Percentiles rank a stretch among this genome's conserved stretches.
phyloP scores from a whole-genome alignment of 2,113 vertebrate genomes.

The Entosphenus tridentatus region DNA sequence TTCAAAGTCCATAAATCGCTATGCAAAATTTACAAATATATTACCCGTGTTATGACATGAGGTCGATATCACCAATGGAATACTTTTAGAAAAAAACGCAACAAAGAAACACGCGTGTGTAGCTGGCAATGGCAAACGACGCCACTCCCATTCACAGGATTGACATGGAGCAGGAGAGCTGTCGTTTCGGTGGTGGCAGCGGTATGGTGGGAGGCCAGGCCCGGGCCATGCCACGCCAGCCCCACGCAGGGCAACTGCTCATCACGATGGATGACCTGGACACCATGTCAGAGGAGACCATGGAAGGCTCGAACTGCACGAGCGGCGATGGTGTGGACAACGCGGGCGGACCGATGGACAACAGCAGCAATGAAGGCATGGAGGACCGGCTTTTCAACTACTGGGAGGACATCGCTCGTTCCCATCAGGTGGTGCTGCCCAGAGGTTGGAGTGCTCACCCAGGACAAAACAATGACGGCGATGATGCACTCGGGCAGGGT shows the following conservation, averaged over 20 bases:
- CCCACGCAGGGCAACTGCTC: slow-evolving; percentile 8
- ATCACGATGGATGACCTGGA: slow-evolving; percentile 57
- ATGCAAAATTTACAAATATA: no score
- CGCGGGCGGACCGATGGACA: slow-evolving; percentile 20
- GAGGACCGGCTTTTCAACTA: slow-evolving; percentile 36
- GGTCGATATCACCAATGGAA: no score
- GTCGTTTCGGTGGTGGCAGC: slow-evolving; percentile 19
- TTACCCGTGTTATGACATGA: no score
- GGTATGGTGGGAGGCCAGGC: slow-evolving; percentile 11
- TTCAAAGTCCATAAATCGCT: no score
- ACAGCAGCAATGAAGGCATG: slow-evolving; percentile 17
- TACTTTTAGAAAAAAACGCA: no score
- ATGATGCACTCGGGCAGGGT: no score
- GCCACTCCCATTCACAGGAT: no score
- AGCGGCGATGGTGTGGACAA: slow-evolving; percentile 27
- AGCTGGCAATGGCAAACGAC: no score
- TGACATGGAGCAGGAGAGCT: slow-evolving; percentile 34
- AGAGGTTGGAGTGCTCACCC: slow-evolving; percentile 24
- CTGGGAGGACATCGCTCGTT: slow-evolving; percentile 49
- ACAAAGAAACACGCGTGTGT: no score
- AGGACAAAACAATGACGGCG: no score
- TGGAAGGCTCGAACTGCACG: slow-evolving; percentile 25
- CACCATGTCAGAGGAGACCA: slow-evolving; percentile 31
- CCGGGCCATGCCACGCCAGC: slow-evolving; percentile 10
- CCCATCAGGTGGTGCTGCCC: slow-evolving; percentile 52